Conservation (phyloP, 2,888 invertebrate genomes). For the Thereva unica region DNA sequence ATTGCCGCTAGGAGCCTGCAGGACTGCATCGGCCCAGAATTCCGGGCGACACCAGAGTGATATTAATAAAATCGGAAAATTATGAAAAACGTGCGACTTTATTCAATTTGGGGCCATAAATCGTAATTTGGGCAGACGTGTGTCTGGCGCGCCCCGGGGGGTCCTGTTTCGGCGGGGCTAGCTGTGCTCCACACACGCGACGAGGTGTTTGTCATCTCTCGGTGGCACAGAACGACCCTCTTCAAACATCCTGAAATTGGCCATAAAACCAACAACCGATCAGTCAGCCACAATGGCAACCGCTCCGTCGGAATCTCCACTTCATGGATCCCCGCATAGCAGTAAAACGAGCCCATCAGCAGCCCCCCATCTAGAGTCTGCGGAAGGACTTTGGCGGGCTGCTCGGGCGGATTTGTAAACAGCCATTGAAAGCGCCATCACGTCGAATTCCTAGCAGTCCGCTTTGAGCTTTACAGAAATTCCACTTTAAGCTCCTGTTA, state of each 20-base stretch:
- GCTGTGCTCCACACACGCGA: neutral
- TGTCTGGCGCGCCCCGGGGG: neutral
- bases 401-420: slow-evolving; percentile 29
- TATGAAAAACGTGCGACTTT: slow-evolving; percentile 17
- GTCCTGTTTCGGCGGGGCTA: slow-evolving; percentile 2
- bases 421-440: neutral
- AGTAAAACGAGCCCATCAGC: slow-evolving; percentile 10
- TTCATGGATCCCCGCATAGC: neutral
- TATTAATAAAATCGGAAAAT: slow-evolving; percentile 29
- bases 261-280: slow-evolving; percentile 1
- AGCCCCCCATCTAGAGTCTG: neutral
- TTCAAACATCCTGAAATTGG: neutral
- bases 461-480: slow-evolving; percentile 14
- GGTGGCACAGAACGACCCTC: neutral
- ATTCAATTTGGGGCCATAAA: slow-evolving; percentile 30
- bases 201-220: neutral
- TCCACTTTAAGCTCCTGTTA: slow-evolving; percentile 12
- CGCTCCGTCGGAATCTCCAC: neutral
- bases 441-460: slow-evolving; percentile 1
- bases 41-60: slow-evolving; percentile 13
- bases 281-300: neutral
- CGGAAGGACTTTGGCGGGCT: slow-evolving; percentile 5
- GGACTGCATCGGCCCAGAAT: neutral
- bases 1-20: slow-evolving; percentile 7
- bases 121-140: slow-evolving; percentile 20